phyloP scores from a whole-genome alignment of 2,797 vertebrate genomes.

The Poeciliopsis gracilis region DNA sequence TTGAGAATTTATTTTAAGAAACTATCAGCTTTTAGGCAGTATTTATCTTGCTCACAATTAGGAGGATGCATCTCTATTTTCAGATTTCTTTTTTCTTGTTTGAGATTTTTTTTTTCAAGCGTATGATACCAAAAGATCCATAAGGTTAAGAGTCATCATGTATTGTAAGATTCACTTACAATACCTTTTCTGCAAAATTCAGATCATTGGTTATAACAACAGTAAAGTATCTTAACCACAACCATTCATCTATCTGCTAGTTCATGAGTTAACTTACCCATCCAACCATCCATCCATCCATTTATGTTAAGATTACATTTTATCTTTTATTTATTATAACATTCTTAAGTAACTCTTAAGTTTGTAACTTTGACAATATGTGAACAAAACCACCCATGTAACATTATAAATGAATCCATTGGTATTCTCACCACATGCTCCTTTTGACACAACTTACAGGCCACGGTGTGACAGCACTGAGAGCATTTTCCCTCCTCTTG shows the following conservation, averaged over 20 bases:
- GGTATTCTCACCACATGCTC: conserved; percentile 38
- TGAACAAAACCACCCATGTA: neutral
- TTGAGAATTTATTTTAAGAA: neutral
- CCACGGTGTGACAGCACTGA: conserved; percentile 39
- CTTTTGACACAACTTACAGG: conserved; percentile 31
- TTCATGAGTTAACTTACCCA: neutral
- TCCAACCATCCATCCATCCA: neutral
- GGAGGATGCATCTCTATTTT: neutral
- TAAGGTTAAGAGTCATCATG: neutral
- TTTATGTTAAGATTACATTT: neutral
- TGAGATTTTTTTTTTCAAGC: neutral
- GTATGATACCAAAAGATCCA: neutral
- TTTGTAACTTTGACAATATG: neutral
- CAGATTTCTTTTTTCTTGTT: neutral
- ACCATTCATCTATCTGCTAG: neutral
- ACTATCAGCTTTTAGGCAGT: neutral
- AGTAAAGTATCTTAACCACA: neutral
- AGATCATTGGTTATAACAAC: neutral
- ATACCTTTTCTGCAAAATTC: too few species aligned
- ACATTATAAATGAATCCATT: conserved; percentile 25
- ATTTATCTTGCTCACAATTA: neutral
- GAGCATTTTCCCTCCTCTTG: conserved; percentile 46
- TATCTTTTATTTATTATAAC: neutral
- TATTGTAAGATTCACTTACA: neutral
- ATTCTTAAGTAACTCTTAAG: neutral